Conservation (phyloP, 1,140 invertebrate species). For the Drosophila rufa region DNA sequence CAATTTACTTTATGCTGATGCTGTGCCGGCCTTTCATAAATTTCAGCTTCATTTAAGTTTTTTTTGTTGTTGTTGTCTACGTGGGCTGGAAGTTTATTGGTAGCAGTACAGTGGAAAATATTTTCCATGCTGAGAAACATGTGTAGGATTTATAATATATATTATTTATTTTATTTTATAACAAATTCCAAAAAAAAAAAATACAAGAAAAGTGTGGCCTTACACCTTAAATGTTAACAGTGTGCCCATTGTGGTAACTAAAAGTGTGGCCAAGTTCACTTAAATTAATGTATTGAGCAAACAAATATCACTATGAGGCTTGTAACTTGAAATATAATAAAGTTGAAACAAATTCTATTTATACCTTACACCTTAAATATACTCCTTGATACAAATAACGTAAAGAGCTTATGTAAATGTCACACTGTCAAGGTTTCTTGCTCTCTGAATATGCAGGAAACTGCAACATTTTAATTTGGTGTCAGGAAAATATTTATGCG, state of each 20-base stretch:
- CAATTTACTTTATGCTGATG: slow-evolving; percentile 61
- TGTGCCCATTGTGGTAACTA: neutral
- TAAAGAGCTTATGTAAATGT: slow-evolving; percentile 4
- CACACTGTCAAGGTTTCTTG: neutral
- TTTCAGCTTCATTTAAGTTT: slow-evolving; percentile 58
- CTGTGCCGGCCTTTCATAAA: slow-evolving; percentile 55
- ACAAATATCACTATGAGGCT: neutral
- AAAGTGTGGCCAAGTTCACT: neutral
- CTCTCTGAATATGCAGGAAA: neutral
- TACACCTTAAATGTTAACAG: neutral
- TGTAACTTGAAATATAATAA: neutral
- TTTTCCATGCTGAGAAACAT: neutral
- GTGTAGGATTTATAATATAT: neutral
- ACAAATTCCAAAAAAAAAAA: no score
- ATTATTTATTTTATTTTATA: no score
- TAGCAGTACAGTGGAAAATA: slow-evolving; percentile 1
- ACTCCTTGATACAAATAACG: no score
- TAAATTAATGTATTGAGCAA: neutral
- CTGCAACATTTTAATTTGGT: slow-evolving; percentile 48
- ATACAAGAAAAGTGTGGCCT: neutral
- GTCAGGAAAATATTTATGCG: slow-evolving; percentile 43
- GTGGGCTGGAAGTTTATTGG: slow-evolving; percentile 29
- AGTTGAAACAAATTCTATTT: neutral
- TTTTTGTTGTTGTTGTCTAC: slow-evolving; percentile 16
- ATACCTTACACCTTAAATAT: no score